Base-by-base conservation (phyloP, 2,888 invertebrate genomes). In the Tigriopus californicus region DNA sequence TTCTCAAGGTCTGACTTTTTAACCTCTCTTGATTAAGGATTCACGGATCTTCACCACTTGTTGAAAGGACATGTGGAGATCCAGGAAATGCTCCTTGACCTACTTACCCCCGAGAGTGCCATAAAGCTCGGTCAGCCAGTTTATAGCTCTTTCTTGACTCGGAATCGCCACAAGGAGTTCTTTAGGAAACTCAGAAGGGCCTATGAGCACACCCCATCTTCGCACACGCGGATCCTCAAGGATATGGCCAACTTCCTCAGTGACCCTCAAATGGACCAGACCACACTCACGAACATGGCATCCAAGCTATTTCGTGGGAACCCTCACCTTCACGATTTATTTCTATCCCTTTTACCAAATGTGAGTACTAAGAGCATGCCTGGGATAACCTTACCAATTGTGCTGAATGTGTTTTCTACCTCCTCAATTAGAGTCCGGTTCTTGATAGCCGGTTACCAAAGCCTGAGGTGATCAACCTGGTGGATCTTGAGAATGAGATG, bases 11-110 rank as follows among this genome's bases (percentile, higher is more conserved):
- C 3, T 8, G 33, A 5, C 3, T 33, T 3, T 3, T 33, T 33
- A 5, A 8, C 52, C 13, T 15, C 52, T 11, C n/a, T n/a, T n/a
- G n/a, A n/a, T n/a, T n/a, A 53, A 5, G 41, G 25, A 54, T 54
- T 54, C 41, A 54, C 41, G 2, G 41, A 54, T 15, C 41, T 54
- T 1, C 54, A 54, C 4, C 11, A 40, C 2, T 5, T 54, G 1
- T 33, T 33, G 33, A 41, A n/a, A 18, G 54, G 54, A 2, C 18
- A 41, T 10, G 18, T 18, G 25, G 54, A 54, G 25, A 15, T 54
- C 5, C 54, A 54, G 15, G 54, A 54, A 15, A n/a, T 24, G 41
- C 54, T 54, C 13, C 54, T 54, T 6, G 54, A 54, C 41, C 54
- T 54, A 12, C 41, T 54, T 12, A 54, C 25, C 22, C 15, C 41